Evolutionary conservation across 2,113 vertebrate species (phyloP), one percentile per base, ranked within the genome.

Genomic region (Phaethon lepturus): DNA sequence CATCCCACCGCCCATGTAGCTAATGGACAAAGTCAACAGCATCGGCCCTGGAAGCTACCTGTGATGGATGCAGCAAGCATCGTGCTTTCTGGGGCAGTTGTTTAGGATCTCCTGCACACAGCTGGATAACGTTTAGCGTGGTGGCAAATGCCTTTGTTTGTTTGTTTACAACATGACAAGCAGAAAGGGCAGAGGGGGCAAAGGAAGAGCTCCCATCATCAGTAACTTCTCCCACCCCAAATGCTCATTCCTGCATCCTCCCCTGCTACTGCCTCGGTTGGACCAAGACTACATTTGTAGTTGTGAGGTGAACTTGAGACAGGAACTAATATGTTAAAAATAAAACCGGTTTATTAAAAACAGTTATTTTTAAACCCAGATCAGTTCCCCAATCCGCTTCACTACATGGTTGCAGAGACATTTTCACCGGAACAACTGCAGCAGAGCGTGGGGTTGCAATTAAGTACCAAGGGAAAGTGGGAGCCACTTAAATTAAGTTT

Each of bases 251-350:
- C 68, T 28, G 42, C 64, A 49, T 16, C 68, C 52, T 74, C 49
- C 80, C 29, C 58, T 90, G 49, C 83, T 83, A 19, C 49, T 60
- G 49, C 63, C 60, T 55, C 84, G 26, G 55, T 11, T 45, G 38
- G 24, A 82, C 42, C 49, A 71, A n/a, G 47, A 67, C 25, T 22
- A 52, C 11, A 8, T 0, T 1, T 4, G 23, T 0, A 56, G 64
- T 2, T 35, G 73, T 5, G 77, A 80, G 84, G 3, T 76, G 74
- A 96, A 88, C 79, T 40, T 18, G 40, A 95, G 75, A 95, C 88
- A 88, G 91, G 93, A 96, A 96, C 67, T 29, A 86, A 45, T 44
- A 59, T 0, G 29, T 90, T 95, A 95, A 95, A 96, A 95, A 95
- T 97, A 96, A 93, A 45, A 79, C 23, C 8, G 14, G 71, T 92